phyloP scores from a whole-genome alignment of 2,888 invertebrate genomes.

The Colostygia pectinataria region DNA sequence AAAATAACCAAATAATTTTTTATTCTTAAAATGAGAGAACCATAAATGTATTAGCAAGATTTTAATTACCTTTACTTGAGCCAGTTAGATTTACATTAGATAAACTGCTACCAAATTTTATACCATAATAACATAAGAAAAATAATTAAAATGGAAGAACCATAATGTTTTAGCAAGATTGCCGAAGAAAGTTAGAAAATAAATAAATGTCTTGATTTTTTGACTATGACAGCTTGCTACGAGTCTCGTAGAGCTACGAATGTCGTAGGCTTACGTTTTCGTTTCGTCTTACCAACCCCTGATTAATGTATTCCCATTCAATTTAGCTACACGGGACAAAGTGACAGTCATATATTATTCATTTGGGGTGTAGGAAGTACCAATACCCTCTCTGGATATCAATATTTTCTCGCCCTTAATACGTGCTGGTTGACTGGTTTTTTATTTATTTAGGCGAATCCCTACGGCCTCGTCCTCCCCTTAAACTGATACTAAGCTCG shows the following conservation, averaged over 20 bases:
- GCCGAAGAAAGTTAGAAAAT: too few species aligned
- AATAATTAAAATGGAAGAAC: too few species aligned
- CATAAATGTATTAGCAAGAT: too few species aligned
- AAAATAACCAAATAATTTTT: too few species aligned
- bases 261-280: not conserved
- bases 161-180: too few species aligned
- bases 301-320: constrained; percentile 17
- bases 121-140: too few species aligned
- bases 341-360: constrained; percentile 31
- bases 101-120: too few species aligned
- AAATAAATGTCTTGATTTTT: too few species aligned
- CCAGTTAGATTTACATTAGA: too few species aligned
- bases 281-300: constrained; percentile 1
- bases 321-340: constrained; percentile 11
- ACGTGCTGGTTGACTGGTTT: constrained; percentile 34
- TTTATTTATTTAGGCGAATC: constrained; percentile 38
- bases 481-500: constrained; percentile 37
- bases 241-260: not conserved
- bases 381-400: constrained; percentile 29
- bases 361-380: constrained; percentile 28
- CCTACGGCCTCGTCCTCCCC: constrained; percentile 20
- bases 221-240: not conserved
- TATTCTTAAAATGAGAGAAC: too few species aligned
- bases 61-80: too few species aligned
- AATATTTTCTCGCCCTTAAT: constrained; percentile 34